Evolutionary conservation across 2,888 invertebrate genomes (phyloP), one percentile per base, ranked within the genome.

Genomic region (Diplazon laetatorius): DNA sequence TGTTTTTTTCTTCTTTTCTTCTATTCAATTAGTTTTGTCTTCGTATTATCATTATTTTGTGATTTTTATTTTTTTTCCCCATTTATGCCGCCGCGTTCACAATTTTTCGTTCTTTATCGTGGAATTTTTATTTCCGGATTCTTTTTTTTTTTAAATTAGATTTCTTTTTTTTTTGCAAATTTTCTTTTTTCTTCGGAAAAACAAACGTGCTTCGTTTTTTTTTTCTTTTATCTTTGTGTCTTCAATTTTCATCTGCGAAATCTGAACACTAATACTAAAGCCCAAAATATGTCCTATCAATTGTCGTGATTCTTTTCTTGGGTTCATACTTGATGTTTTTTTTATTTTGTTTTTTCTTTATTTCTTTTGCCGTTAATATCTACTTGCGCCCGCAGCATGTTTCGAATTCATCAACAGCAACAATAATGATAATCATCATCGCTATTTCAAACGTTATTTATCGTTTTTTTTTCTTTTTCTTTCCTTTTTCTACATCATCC

Each of bases 241-340:
- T 70, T 5, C 20, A 65, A 59, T 18, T 59, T 16, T n/a, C 37
- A 39, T 6, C 25, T 30, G 44, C 48, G 66, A 76, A n/a, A 46
- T 50, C 70, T 62, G 75, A 80, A 80, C 63, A 79, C 82, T 88
- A 89, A 89, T 89, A 89, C 88, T 88, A 90, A 90, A 89, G 87
- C 89, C 90, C 89, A 89, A 89, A 88, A 87, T 87, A 84, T 87
- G n/a, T n/a, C 69, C 35, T 20, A 68, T 76, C 65, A 37, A 76
- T 70, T 62, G 37, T 60, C 72, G 48, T 72, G 42, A 42, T 63
- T 68, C 55, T 30, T 42, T 35, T 48, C 20, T 46, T 20, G 16
- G 16, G 14, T 5, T 30, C 30, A 30, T 30, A 30, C 30, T 30
- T 30, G 30, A n/a, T n/a, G n/a, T n/a, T n/a, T n/a, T 72, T 16